Evolutionary conservation across 1,140 invertebrate species (phyloP).

Genomic region (Parasteatoda tepidariorum): DNA sequence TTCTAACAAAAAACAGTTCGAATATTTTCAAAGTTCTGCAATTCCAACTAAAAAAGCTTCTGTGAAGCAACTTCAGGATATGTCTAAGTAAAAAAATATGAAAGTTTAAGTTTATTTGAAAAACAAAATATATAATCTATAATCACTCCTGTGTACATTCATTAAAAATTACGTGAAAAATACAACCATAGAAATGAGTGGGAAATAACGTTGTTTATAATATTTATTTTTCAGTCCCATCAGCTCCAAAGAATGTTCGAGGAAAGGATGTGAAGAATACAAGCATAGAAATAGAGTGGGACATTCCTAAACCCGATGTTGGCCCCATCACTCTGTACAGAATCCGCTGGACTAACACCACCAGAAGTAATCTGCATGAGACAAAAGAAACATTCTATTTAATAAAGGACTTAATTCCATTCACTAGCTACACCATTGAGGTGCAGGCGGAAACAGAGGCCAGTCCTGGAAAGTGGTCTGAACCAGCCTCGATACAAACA

Average conservation of each 20-base stretch:
- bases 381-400: neutral
- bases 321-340: neutral
- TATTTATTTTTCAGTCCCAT: neutral
- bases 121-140: too few species aligned
- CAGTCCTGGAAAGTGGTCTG: neutral
- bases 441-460: neutral
- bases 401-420: neutral
- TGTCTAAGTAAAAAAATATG: too few species aligned
- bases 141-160: too few species aligned
- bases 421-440: neutral
- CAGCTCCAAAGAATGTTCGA: neutral
- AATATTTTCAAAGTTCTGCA: too few species aligned
- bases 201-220: too few species aligned
- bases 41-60: too few species aligned
- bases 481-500: neutral
- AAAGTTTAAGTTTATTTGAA: too few species aligned
- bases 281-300: conserved; percentile 9
- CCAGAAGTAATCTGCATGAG: too few species aligned
- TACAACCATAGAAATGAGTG: too few species aligned
- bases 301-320: neutral
- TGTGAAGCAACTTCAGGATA: too few species aligned
- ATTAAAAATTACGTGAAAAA: too few species aligned
- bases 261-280: neutral
- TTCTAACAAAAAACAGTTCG: too few species aligned
- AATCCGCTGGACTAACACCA: neutral